phyloP scores from a whole-genome alignment of 2,888 invertebrate genomes.

The Conops quadrifasciatus region DNA sequence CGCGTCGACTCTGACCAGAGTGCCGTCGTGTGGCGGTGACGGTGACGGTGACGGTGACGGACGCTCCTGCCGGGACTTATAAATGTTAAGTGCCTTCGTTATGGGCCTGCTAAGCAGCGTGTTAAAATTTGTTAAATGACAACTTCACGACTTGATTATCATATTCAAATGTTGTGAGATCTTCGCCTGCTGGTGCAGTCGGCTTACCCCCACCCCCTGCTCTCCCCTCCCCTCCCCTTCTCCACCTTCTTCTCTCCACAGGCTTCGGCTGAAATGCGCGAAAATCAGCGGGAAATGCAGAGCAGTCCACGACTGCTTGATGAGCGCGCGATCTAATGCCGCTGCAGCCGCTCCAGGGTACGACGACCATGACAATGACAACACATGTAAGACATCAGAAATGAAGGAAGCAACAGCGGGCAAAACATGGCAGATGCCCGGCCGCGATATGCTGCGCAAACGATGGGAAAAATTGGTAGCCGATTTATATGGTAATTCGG shows the following conservation, averaged over 20 bases:
- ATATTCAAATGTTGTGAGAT: conserved; percentile 48
- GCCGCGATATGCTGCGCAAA: conserved; percentile 24
- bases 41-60: too few species aligned
- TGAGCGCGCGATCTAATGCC: conserved; percentile 17
- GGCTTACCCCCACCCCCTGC: background rate
- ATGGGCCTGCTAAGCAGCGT: conserved; percentile 50
- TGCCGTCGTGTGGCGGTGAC: too few species aligned
- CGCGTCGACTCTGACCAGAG: too few species aligned
- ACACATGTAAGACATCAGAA: conserved; percentile 23
- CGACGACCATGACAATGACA: conserved; percentile 18
- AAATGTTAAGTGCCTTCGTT: conserved; percentile 30
- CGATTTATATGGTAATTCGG: conserved; percentile 9
- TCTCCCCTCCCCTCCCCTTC: too few species aligned
- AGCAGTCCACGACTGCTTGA: conserved; percentile 17
- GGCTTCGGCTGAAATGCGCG: background rate
- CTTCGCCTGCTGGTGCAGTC: background rate
- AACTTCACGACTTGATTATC: conserved; percentile 54
- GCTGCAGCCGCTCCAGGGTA: background rate
- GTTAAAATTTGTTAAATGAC: conserved; percentile 55
- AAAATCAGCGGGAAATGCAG: conserved; percentile 23
- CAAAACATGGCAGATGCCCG: conserved; percentile 8
- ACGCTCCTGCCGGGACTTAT: background rate
- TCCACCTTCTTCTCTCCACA: background rate
- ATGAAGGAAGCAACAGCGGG: background rate
- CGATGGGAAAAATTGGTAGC: conserved; percentile 26